Conservation (phyloP, 2,797 vertebrate species). For the Hydrocynus forskahlii region DNA sequence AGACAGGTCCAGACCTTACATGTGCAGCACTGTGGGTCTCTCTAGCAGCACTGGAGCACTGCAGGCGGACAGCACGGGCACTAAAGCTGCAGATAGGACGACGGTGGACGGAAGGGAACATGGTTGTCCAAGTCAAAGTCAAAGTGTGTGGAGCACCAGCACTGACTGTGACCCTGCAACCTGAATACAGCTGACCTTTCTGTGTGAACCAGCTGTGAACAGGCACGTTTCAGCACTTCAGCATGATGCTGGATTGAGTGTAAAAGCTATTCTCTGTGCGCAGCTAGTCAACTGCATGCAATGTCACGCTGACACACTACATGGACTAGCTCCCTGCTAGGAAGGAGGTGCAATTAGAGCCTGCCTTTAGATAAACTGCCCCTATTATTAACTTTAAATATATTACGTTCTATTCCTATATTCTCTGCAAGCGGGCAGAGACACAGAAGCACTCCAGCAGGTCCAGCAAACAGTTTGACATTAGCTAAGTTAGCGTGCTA, state of each 20-base stretch:
- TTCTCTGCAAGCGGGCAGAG: background rate
- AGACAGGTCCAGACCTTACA: slow-evolving; percentile 35
- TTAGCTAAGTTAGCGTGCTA: slow-evolving; percentile 31
- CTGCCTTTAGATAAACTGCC: background rate
- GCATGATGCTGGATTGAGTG: background rate
- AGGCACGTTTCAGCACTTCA: background rate
- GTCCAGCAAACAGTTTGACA: slow-evolving; percentile 25
- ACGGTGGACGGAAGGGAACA: slow-evolving; percentile 76
- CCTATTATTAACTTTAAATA: background rate
- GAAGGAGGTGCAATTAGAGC: background rate
- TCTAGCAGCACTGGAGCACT: slow-evolving; percentile 54
- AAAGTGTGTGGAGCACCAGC: background rate
- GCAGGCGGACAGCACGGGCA: slow-evolving; percentile 61
- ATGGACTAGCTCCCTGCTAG: background rate
- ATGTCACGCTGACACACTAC: slow-evolving; percentile 8
- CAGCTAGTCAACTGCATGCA: background rate
- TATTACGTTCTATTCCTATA: background rate
- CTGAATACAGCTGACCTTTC: background rate
- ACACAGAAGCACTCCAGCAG: background rate
- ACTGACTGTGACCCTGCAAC: background rate
- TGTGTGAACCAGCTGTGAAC: background rate
- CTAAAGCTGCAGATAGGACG: slow-evolving; percentile 71
- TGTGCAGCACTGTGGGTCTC: slow-evolving; percentile 38
- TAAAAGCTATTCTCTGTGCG: too few relatives aligned
- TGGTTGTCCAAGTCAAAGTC: slow-evolving; percentile 49